phyloP scores from a whole-genome alignment of 2,797 vertebrate species.

The Xenentodon cancila region DNA sequence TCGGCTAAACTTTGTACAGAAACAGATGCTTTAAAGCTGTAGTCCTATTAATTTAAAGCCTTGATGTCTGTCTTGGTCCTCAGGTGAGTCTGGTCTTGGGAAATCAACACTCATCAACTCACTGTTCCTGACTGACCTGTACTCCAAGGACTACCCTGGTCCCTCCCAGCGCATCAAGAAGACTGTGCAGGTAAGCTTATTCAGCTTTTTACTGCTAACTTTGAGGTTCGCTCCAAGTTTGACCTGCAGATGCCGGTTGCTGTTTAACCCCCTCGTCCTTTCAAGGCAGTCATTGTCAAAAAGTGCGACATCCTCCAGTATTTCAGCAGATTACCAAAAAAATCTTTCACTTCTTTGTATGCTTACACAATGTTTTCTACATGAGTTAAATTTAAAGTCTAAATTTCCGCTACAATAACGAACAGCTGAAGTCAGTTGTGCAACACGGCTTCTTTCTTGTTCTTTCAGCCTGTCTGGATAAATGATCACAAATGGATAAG shows the following conservation, averaged over 20 bases:
- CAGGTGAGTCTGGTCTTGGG: constrained; percentile 86
- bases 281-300: background rate
- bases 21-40: background rate
- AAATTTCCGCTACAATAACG: background rate
- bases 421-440: background rate
- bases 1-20: too few relatives aligned
- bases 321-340: background rate
- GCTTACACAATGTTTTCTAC: background rate
- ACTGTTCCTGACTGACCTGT: constrained; percentile 85
- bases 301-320: too few relatives aligned
- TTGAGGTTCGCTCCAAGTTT: background rate
- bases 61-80: constrained; percentile 20
- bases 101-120: constrained; percentile 88
- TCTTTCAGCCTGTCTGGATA: too few relatives aligned
- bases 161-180: constrained; percentile 87
- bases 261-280: background rate
- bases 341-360: background rate
- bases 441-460: background rate
- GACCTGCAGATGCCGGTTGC: constrained; percentile 3
- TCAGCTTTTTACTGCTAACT: background rate
- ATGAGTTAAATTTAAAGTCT: background rate
- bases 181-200: constrained; percentile 81
- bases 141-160: constrained; percentile 86
- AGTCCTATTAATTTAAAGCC: background rate
- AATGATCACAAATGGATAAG: too few relatives aligned